Base-by-base conservation (phyloP, 2,888 invertebrate species). In the Patella ulyssiponensis region DNA sequence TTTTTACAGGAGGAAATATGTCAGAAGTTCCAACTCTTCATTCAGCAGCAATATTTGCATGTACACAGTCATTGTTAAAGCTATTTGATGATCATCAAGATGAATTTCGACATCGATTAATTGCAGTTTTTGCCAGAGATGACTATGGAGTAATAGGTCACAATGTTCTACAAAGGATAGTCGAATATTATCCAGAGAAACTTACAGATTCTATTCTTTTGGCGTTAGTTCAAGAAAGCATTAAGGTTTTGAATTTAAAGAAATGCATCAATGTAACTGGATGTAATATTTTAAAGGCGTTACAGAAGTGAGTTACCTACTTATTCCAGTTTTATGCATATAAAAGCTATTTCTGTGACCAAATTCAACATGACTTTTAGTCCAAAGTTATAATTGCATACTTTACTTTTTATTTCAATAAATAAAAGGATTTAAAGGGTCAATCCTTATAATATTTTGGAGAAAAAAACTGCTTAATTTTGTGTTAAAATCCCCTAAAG, bases 121-220 rank as follows among this genome's bases (percentile, higher is more conserved):
- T 64, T 64, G 14, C 20, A 64, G 17, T 23, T 23, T 64, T 64
- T 23, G 20, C 23, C 20, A 23, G 52, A n/a, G 53, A 73, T 53
- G 51, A 73, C 23, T 73, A 73, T 73, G 73, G 53, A 51, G 51
- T 23, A 33, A 23, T 53, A 14, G 51, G 52, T 5, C 23, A 51
- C 17, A 51, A 17, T n/a, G 52, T 73, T 17, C 73, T 73, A 14
- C 23, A 44, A 52, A 73, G 73, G 23, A 73, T 73, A 17, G 23
- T 54, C 5, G 20, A 52, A 5, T 73, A 51, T 73, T 73, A 73
- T 53, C 51, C 51, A n/a, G 44, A 33, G 23, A 23, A 51, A 15
- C 14, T 73, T 51, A 73, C 52, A 17, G 73, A 73, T 54, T n/a
- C 23, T 15, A n/a, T 73, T 15, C 52, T 73, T 17, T 54, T n/a